phyloP scores from a whole-genome alignment of 2,797 vertebrate genomes.

The Microctenopoma steveboyesi region DNA sequence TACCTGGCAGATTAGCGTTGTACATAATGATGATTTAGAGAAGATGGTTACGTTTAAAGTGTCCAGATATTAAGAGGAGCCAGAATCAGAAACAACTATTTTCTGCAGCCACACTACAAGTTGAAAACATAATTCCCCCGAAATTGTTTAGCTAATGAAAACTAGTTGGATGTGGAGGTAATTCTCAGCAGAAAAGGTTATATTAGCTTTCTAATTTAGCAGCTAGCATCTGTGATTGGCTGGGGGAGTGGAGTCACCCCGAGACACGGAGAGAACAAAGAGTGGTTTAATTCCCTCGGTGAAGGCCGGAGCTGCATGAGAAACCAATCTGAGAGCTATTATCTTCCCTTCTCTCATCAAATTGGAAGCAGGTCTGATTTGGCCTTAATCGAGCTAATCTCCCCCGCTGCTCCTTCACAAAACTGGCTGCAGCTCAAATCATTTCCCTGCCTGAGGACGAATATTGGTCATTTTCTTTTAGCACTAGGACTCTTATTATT shows the following conservation, averaged over 20 bases:
- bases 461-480: conserved; percentile 79
- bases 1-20: neutral
- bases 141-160: conserved; percentile 42
- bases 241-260: conserved; percentile 48
- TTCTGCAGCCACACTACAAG: conserved; percentile 4
- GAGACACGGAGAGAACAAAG: conserved; percentile 58
- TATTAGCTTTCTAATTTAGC: conserved; percentile 54
- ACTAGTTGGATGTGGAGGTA: conserved; percentile 30
- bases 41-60: neutral
- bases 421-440: conserved; percentile 68
- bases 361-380: conserved; percentile 74
- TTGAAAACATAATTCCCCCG: conserved; percentile 9
- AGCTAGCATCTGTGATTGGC: conserved; percentile 34
- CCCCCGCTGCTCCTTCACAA: conserved; percentile 65
- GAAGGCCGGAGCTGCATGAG: conserved; percentile 61
- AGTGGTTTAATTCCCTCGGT: conserved; percentile 63
- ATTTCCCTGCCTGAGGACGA: conserved; percentile 76
- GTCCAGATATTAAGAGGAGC: conserved; percentile 1
- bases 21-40: neutral
- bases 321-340: conserved; percentile 65
- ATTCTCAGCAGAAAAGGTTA: conserved; percentile 52
- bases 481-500: conserved; percentile 80
- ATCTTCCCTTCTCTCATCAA: conserved; percentile 68
- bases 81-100: conserved; percentile 2
- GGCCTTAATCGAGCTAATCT: conserved; percentile 80